Base-by-base conservation (phyloP, 1,140 invertebrate species). In the Scaptomyza montana region DNA sequence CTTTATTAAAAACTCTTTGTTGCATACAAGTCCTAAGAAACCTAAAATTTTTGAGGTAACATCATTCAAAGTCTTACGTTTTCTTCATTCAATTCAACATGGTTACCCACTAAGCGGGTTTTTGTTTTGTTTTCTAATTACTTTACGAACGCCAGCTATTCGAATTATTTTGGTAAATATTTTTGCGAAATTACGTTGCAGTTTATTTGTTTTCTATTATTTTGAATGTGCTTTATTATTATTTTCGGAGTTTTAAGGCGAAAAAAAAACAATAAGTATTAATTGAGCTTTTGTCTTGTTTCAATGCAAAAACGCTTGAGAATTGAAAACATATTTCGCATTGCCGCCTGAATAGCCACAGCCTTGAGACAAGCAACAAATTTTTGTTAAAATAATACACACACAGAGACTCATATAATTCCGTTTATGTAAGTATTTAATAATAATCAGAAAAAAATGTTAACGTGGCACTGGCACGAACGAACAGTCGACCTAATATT, bases 311-410 rank as follows among this genome's bases (percentile, higher is more conserved):
- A 74, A 46, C 54, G 56, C 54, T 62, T 60, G 70, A 60, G 61
- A 78, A 73, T 68, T 67, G 62, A 77, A 72, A 78, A 72, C 82
- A 75, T 73, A 81, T 61, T 81, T 86, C 65, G 71, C 67, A 71
- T 69, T 79, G 68, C 61, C 71, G 72, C 72, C 68, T 79, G 57
- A 87, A 79, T 74, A 64, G 63, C 50, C 66, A 68, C 68, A 74
- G 69, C 77, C 80, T 87, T 89, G 72, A 74, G 53, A 51, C 41
- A 13, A 59, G 33, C 49, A 60, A 60, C 51, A 71, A 64, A 50
- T 36, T 57, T 64, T 71, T 66, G 55, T 57, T 72, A 41, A 53
- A 55, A 45, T 53, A 57, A 71, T 61, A 60, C 30, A 39, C 30
- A 39, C 36, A 56, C 7, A 74, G n/a, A 50, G 36, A 9, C 33